Percentiles rank a stretch among this genome's conserved stretches.
phyloP scores from a whole-genome alignment of 1,140 invertebrate genomes.

The Polypedilum vanderplanki region DNA sequence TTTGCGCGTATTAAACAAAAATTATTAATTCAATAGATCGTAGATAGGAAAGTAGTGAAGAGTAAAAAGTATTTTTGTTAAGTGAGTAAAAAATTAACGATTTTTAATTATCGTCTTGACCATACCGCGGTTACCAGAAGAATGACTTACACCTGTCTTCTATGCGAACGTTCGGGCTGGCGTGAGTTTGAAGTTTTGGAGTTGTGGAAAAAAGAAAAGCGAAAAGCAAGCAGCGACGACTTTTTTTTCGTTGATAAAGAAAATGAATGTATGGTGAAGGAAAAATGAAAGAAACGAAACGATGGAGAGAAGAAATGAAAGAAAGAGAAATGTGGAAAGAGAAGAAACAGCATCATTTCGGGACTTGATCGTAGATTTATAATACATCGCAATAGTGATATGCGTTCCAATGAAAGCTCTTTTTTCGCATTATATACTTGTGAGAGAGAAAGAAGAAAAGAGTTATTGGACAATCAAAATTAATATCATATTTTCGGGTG shows the following conservation, averaged over 20 bases:
- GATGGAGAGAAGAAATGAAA: neutral
- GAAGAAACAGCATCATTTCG: conserved; percentile 16
- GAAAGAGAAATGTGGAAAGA: conserved; percentile 6
- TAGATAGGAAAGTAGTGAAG: neutral
- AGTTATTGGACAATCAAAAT: too few species aligned
- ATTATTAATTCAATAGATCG: neutral
- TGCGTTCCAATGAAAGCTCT: neutral
- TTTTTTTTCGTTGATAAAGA: conserved; percentile 25
- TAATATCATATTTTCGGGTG: too few species aligned
- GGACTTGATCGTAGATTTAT: conserved; percentile 17
- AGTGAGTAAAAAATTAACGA: conserved; percentile 12
- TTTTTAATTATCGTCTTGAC: conserved; percentile 25
- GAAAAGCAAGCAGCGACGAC: neutral
- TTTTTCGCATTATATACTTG: neutral
- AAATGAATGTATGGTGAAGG: conserved; percentile 22
- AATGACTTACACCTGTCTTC: conserved; percentile 26
- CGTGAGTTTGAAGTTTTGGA: neutral
- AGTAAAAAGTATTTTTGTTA: conserved; percentile 21
- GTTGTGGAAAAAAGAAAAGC: conserved; percentile 26
- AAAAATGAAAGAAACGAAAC: conserved; percentile 10
- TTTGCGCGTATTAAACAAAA: neutral
- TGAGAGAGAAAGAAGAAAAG: neutral
- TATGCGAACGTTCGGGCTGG: neutral
- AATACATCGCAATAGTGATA: conserved; percentile 2
- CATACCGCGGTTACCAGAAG: conserved; percentile 19